Conservation (phyloP, 2,113 vertebrate genomes). For the Crotalus tigris region DNA sequence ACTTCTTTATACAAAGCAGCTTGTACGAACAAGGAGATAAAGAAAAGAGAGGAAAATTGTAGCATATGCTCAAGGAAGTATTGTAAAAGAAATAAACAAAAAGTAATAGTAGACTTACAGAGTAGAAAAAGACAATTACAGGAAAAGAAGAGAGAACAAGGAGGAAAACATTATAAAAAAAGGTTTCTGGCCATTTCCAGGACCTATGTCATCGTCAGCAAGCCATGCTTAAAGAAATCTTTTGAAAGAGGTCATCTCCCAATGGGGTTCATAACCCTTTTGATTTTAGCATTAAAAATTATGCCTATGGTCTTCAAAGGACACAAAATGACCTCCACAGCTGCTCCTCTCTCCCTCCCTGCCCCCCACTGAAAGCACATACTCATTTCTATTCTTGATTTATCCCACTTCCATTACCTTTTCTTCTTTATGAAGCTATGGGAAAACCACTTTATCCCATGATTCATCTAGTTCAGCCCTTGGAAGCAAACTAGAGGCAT, state of each 20-base stretch:
- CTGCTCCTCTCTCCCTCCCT: not conserved
- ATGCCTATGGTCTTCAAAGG: constrained; percentile 1
- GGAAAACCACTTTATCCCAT: not conserved
- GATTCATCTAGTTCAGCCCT: not conserved
- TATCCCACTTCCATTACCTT: not conserved
- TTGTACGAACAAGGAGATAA: constrained; percentile 96
- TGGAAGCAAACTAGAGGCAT: not conserved
- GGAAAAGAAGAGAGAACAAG: constrained; percentile 67
- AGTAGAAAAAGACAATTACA: constrained; percentile 12
- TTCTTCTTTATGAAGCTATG: not conserved
- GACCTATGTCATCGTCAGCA: constrained; percentile 45
- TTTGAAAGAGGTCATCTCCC: constrained; percentile 47
- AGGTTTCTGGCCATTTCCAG: constrained; percentile 32
- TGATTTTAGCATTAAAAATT: constrained; percentile 52
- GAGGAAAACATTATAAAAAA: constrained; percentile 43
- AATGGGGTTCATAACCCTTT: constrained; percentile 51
- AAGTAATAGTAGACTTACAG: constrained; percentile 62
- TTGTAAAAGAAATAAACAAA: constrained; percentile 80
- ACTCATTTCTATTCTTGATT: not conserved
- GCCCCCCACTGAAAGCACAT: not conserved
- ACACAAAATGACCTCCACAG: not conserved
- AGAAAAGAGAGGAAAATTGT: constrained; percentile 85
- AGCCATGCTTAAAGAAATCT: constrained; percentile 54
- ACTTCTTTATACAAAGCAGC: constrained; percentile 88
- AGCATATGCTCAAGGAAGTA: constrained; percentile 79